These are phyloP conservation scores for Xenopus petersii DNA, from an alignment of 2,797 vertebrate genomes.

Conservation along the genomic window DNA sequence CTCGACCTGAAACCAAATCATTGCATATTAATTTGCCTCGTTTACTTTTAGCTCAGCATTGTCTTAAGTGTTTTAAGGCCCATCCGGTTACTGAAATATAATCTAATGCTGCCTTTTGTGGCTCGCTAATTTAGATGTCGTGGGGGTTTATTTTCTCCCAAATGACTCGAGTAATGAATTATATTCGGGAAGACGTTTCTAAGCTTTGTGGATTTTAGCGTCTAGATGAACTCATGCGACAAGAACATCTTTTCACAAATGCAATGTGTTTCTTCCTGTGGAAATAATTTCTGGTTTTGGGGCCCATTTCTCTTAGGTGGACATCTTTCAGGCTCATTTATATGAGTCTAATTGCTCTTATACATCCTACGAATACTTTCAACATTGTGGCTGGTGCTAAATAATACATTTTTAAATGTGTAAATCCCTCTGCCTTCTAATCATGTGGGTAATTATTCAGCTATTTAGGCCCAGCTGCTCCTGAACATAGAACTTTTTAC, in stretches of 20 bases:
- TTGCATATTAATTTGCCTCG: slow-evolving; percentile 33
- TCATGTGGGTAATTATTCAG: slow-evolving; percentile 46
- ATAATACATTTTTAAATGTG: slow-evolving; percentile 35
- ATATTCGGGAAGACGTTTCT: slow-evolving; percentile 38
- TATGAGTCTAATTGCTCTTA: slow-evolving; percentile 47
- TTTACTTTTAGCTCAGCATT: slow-evolving; percentile 30
- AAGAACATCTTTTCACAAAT: slow-evolving; percentile 39
- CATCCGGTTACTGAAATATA: slow-evolving; percentile 41
- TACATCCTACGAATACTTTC: slow-evolving; percentile 37
- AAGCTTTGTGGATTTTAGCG: slow-evolving; percentile 22
- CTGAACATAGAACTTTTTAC: slow-evolving; percentile 15
- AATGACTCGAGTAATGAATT: slow-evolving; percentile 25
- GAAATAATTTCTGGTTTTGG: slow-evolving; percentile 45
- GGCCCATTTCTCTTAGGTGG: slow-evolving; percentile 21
- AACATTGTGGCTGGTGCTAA: slow-evolving; percentile 39
- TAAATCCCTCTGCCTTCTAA: slow-evolving; percentile 31
- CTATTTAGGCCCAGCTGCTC: slow-evolving; percentile 49
- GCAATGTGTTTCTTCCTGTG: slow-evolving; percentile 46
- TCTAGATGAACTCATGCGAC: slow-evolving; percentile 30
- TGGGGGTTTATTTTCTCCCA: background rate
- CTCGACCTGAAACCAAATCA: slow-evolving; percentile 26
- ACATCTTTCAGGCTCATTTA: slow-evolving; percentile 45
- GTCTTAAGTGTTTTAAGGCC: slow-evolving; percentile 25
- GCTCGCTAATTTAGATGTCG: slow-evolving; percentile 27
- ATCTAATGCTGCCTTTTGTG: slow-evolving; percentile 38